A percentile compares a stretch with the other conserved stretches of the same genome.
Conservation (phyloP, 2,797 vertebrate genomes). For the Yasuhikotakia modesta region DNA sequence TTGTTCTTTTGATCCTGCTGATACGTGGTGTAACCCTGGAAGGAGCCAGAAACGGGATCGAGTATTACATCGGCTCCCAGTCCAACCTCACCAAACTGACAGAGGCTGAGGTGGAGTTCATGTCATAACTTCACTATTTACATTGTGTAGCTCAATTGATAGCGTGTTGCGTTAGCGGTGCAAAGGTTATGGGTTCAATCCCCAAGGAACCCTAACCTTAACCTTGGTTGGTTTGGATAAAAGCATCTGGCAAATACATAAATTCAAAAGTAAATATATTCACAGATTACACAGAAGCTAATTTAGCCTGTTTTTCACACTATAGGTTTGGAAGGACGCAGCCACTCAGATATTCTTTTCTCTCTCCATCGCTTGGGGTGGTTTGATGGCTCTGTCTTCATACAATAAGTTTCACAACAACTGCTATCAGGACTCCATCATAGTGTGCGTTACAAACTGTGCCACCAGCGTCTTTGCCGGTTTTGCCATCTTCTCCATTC, state of each 20-base stretch:
- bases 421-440: constrained; percentile 84
- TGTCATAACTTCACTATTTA: not conserved
- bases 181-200: no score
- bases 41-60: constrained; percentile 85
- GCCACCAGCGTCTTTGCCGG: constrained; percentile 90
- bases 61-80: constrained; percentile 89
- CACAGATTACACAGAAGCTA: not conserved
- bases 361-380: constrained; percentile 87
- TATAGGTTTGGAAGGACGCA: constrained; percentile 92
- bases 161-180: no score
- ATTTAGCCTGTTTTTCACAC: constrained; percentile 3
- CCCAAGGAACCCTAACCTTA: no score
- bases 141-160: no score
- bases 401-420: constrained; percentile 97
- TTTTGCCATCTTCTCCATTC: constrained; percentile 93
- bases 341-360: constrained; percentile 95
- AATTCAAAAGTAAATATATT: not conserved
- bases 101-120: constrained; percentile 51
- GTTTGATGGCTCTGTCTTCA: constrained; percentile 89
- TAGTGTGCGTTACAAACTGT: constrained; percentile 86
- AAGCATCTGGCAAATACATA: no score
- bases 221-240: no score
- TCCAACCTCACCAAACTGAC: constrained; percentile 75
- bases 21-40: constrained; percentile 87
- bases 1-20: constrained; percentile 85